phyloP scores from a whole-genome alignment of 2,113 vertebrate species.

The Bos indicus region DNA sequence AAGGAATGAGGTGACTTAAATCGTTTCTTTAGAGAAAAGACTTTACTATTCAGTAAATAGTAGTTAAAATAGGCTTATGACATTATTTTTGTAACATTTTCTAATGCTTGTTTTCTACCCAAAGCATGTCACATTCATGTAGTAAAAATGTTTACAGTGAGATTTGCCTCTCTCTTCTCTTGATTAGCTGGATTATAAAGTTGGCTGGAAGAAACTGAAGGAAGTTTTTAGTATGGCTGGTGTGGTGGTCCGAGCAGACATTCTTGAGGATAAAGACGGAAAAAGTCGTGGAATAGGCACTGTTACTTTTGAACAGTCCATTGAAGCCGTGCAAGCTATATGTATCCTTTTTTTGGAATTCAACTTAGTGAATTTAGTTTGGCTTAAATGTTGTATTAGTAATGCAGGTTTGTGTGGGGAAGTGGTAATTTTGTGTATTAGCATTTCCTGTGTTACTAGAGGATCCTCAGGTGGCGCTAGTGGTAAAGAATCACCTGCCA shows the following conservation, averaged over 20 bases:
- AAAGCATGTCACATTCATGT: neutral
- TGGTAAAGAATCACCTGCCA: neutral
- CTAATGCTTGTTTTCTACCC: neutral
- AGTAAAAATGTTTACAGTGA: neutral
- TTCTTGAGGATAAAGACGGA: slow-evolving; percentile 97
- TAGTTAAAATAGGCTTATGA: neutral
- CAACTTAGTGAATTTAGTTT: neutral
- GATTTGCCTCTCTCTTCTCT: slow-evolving; percentile 31
- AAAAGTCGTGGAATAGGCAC: slow-evolving; percentile 97
- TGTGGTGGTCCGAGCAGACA: slow-evolving; percentile 91
- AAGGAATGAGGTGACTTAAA: neutral
- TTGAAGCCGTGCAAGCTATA: slow-evolving; percentile 98
- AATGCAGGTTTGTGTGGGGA: neutral
- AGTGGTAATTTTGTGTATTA: neutral
- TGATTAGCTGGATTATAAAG: slow-evolving; percentile 96
- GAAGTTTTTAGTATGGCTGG: slow-evolving; percentile 98
- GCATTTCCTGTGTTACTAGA: neutral
- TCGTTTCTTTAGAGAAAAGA: neutral
- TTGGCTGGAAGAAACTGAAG: slow-evolving; percentile 99
- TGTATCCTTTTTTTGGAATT: slow-evolving; percentile 89
- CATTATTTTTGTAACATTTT: neutral
- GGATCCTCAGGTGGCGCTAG: neutral
- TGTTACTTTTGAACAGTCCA: slow-evolving; percentile 95
- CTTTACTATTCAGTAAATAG: neutral
- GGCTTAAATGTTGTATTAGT: neutral